phyloP scores from a whole-genome alignment of 2,888 invertebrate genomes.

The Drosophila sordidapex region DNA sequence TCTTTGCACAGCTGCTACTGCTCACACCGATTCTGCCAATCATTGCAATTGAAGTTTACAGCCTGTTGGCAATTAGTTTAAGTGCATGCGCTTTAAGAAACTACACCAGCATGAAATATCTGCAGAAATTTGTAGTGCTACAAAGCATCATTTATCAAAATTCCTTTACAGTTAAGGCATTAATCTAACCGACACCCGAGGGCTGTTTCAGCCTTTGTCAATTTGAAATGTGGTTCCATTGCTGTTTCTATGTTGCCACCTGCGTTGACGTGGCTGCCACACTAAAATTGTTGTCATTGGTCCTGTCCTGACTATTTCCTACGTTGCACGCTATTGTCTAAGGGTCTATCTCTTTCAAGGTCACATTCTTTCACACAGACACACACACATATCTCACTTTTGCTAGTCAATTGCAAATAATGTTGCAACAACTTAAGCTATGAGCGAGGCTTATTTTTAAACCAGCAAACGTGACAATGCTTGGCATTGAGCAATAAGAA shows the following conservation, averaged over 20 bases:
- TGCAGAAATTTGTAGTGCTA: slow-evolving; percentile 39
- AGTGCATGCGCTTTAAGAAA: slow-evolving; percentile 49
- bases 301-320: slow-evolving; percentile 21
- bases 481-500: slow-evolving; percentile 31
- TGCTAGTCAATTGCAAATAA: slow-evolving; percentile 58
- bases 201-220: slow-evolving; percentile 9
- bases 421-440: slow-evolving; percentile 46
- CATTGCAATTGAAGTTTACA: slow-evolving; percentile 40
- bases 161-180: slow-evolving; percentile 70
- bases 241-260: background rate
- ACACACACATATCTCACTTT: slow-evolving; percentile 38
- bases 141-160: slow-evolving; percentile 75
- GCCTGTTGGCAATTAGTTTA: slow-evolving; percentile 52
- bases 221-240: background rate
- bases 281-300: slow-evolving; percentile 53
- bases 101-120: slow-evolving; percentile 21
- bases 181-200: slow-evolving; percentile 64
- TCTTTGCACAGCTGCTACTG: slow-evolving; percentile 40
- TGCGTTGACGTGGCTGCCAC: slow-evolving; percentile 3
- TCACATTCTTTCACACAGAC: slow-evolving; percentile 38
- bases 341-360: slow-evolving; percentile 19
- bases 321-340: slow-evolving; percentile 12
- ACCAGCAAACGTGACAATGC: slow-evolving; percentile 65
- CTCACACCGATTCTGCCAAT: slow-evolving; percentile 18
- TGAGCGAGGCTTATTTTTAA: slow-evolving; percentile 62